Percentiles rank a stretch among this genome's conserved stretches.
Conservation (phyloP, 92 coral and sea anemone genomes). For the Zoanthus solanderi region DNA sequence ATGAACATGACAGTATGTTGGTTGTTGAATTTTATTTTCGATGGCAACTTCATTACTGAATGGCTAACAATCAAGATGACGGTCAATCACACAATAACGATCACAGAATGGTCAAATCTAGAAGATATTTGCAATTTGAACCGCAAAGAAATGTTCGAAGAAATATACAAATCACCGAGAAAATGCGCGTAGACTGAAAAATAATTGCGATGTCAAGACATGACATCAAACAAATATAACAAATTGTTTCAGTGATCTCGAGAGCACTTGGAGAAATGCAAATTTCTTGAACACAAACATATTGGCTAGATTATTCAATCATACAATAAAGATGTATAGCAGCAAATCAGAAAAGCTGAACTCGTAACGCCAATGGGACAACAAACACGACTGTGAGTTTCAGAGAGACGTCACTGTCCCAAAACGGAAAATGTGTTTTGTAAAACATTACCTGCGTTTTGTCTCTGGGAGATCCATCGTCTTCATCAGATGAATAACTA, state of each 20-base stretch:
- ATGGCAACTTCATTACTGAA: not conserved
- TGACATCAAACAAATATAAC: not conserved
- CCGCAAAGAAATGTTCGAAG: not conserved
- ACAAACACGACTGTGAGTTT: not conserved
- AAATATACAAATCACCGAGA: not conserved
- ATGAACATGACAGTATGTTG: constrained; percentile 7
- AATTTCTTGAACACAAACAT: not conserved
- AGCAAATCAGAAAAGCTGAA: not conserved
- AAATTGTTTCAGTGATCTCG: not conserved
- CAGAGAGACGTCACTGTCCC: not conserved
- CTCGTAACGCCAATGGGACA: not conserved
- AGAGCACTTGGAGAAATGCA: not conserved
- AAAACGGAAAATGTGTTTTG: constrained; percentile 1
- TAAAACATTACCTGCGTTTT: constrained; percentile 79
- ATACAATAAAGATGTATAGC: not conserved
- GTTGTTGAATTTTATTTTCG: not conserved
- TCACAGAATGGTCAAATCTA: not conserved
- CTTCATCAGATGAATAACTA: constrained; percentile 98
- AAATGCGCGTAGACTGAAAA: not conserved
- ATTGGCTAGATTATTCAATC: not conserved
- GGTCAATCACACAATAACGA: not conserved
- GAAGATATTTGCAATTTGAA: not conserved
- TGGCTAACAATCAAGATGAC: not conserved
- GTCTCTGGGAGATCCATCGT: constrained; percentile 98
- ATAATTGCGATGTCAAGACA: not conserved